Conservation (phyloP, 2,888 invertebrate genomes). For the Netelia inedita region DNA sequence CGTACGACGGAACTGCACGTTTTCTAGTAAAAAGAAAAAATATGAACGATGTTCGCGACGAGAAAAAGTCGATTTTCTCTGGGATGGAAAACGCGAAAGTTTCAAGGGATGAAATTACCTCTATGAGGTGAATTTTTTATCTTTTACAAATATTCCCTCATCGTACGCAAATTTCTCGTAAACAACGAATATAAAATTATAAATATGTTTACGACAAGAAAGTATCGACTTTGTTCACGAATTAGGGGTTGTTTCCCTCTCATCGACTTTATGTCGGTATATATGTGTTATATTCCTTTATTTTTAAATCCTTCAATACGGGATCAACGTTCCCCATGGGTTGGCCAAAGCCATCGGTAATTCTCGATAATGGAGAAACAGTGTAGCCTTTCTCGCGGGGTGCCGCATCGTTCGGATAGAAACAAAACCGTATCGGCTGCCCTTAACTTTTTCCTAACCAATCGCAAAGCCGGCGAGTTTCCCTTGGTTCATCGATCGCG, state of each 20-base stretch:
- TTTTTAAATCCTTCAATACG: slow-evolving; percentile 17
- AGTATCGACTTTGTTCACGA: neutral
- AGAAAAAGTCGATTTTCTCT: neutral
- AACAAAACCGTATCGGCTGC: slow-evolving; percentile 20
- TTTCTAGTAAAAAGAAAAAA: slow-evolving; percentile 19
- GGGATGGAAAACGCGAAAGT: neutral
- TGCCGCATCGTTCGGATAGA: slow-evolving; percentile 41
- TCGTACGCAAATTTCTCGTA: too few relatives aligned
- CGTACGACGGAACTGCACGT: neutral
- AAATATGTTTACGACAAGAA: slow-evolving; percentile 13
- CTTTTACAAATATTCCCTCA: too few relatives aligned
- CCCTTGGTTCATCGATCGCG: slow-evolving; percentile 50
- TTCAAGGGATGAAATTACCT: too few relatives aligned
- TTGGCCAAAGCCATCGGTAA: slow-evolving; percentile 62
- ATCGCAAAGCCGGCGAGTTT: slow-evolving; percentile 28
- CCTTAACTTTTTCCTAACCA: slow-evolving; percentile 54
- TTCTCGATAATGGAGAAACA: slow-evolving; percentile 79
- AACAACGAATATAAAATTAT: too few relatives aligned
- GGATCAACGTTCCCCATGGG: slow-evolving; percentile 63
- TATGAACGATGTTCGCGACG: slow-evolving; percentile 30
- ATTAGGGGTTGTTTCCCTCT: slow-evolving; percentile 34
- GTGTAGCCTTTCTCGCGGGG: slow-evolving; percentile 71
- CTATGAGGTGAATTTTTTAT: too few relatives aligned
- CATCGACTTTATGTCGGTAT: slow-evolving; percentile 8
- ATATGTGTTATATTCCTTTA: slow-evolving; percentile 14